Conservation (phyloP, 2,797 vertebrate species). For the Scolopax rusticola region DNA sequence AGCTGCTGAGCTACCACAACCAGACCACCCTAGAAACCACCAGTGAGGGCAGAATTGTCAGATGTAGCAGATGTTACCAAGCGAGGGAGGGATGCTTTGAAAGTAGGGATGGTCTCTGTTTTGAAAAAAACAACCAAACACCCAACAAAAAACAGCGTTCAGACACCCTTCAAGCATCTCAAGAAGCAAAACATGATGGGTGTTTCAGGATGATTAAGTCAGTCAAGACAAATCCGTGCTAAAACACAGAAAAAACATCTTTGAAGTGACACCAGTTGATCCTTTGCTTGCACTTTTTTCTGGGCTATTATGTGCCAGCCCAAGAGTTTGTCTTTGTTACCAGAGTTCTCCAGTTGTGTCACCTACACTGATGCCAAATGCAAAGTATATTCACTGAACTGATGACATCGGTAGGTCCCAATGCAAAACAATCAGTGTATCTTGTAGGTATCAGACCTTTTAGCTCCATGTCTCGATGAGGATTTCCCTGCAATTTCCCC, state of each 20-base stretch:
- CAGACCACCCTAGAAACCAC: background rate
- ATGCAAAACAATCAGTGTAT: background rate
- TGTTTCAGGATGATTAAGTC: background rate
- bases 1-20: background rate
- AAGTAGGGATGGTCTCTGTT: background rate
- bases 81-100: background rate
- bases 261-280: background rate
- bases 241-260: background rate
- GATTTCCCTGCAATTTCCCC: background rate
- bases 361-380: accelerated
- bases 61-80: background rate
- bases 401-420: background rate
- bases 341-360: background rate
- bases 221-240: background rate
- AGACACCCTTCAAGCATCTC: background rate
- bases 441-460: background rate
- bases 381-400: background rate
- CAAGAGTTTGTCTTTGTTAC: background rate
- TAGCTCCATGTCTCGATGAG: background rate
- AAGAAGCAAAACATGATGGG: background rate
- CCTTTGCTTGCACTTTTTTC: background rate
- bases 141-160: background rate
- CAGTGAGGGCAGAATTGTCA: background rate
- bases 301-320: background rate
- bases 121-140: background rate